These are phyloP conservation scores for Caradrina kadenii DNA, from an alignment of 2,888 invertebrate species.

Conservation along the genomic window DNA sequence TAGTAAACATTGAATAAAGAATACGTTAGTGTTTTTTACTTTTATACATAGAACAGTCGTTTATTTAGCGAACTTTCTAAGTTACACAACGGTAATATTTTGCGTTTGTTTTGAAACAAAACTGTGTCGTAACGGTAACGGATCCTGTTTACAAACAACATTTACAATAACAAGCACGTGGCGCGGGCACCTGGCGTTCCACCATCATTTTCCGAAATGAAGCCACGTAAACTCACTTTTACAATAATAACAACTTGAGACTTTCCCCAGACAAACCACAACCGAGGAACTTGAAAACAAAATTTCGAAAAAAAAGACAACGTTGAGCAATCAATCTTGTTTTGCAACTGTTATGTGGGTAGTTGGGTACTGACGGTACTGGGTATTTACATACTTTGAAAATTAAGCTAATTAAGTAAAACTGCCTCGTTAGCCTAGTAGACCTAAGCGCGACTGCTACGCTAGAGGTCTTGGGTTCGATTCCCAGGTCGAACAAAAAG, in stretches of 20 bases:
- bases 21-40: constrained; percentile 20
- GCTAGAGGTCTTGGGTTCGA: no score
- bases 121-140: constrained; percentile 73
- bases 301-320: constrained; percentile 29
- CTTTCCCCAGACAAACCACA: constrained; percentile 23
- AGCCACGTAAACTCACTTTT: constrained; percentile 43
- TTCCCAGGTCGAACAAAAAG: no score
- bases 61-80: constrained; percentile 75
- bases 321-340: constrained; percentile 16
- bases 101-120: constrained; percentile 75
- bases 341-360: constrained; percentile 16
- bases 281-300: constrained; percentile 25
- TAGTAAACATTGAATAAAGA: constrained; percentile 24
- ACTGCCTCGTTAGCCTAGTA: no score
- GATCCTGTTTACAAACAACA: constrained; percentile 66
- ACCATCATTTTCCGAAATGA: constrained; percentile 37
- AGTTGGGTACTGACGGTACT: background rate
- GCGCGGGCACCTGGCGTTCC: constrained; percentile 21
- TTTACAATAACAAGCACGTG: constrained; percentile 51
- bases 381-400: constrained; percentile 1
- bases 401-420: constrained; percentile 1
- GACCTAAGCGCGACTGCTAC: no score
- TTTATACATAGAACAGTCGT: constrained; percentile 32
- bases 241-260: constrained; percentile 18
- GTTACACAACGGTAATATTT: constrained; percentile 76